phyloP scores from a whole-genome alignment of 2,888 invertebrate species.

The Dryobotodes eremita region DNA sequence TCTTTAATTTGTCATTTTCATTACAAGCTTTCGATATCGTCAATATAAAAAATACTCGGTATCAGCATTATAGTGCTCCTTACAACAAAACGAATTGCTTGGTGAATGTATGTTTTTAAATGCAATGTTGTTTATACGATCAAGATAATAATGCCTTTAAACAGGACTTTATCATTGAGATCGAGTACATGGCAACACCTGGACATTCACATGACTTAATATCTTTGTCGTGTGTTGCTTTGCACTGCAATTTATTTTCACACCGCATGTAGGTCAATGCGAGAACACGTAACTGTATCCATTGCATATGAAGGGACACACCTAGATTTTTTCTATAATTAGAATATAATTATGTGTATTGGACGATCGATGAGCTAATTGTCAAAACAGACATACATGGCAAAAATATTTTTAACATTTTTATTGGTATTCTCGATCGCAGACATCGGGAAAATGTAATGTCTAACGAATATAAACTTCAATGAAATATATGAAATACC shows the following conservation, averaged over 20 bases:
- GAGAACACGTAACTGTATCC: slow-evolving; percentile 74
- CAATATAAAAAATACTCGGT: not conserved
- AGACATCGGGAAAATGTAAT: not conserved
- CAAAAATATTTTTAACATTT: not conserved
- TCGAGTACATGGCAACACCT: slow-evolving; percentile 70
- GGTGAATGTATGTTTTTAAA: slow-evolving; percentile 30
- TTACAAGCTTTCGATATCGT: slow-evolving; percentile 7
- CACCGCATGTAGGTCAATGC: slow-evolving; percentile 88
- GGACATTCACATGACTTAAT: slow-evolving; percentile 75
- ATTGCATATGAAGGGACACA: slow-evolving; percentile 79
- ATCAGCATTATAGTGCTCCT: not conserved
- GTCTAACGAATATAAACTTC: not conserved
- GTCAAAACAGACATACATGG: slow-evolving; percentile 15
- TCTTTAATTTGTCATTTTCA: slow-evolving; percentile 2
- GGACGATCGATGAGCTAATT: slow-evolving; percentile 59
- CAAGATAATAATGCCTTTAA: slow-evolving; percentile 51
- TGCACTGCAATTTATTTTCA: slow-evolving; percentile 82
- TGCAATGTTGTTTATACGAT: slow-evolving; percentile 45
- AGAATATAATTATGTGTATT: slow-evolving; percentile 77
- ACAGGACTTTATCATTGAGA: slow-evolving; percentile 56
- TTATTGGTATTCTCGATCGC: too few relatives aligned
- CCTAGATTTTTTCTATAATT: slow-evolving; percentile 81
- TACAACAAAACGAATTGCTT: slow-evolving; percentile 16
- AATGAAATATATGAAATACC: not conserved
- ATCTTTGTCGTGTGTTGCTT: slow-evolving; percentile 69